Percentiles rank a stretch among this genome's conserved stretches.
Evolutionary conservation across 2,113 vertebrate species (phyloP).

Genomic region (Crotalus helleri): DNA sequence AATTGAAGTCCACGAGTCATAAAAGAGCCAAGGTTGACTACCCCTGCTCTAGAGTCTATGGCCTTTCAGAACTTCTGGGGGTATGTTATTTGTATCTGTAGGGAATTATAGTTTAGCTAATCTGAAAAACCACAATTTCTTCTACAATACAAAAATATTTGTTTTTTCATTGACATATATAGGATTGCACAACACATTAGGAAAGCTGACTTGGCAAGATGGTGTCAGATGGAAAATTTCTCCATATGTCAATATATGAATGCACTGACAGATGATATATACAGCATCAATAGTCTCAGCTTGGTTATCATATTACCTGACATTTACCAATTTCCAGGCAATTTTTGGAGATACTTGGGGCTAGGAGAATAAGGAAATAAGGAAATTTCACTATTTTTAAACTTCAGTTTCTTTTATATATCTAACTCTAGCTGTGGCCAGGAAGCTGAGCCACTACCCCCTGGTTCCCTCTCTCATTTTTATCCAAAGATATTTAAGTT

Average conservation of each 20-base stretch:
- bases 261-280: not conserved
- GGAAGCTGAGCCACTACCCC: conserved; percentile 19
- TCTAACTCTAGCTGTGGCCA: not conserved
- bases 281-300: not conserved
- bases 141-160: not conserved
- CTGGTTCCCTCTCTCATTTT: conserved; percentile 31
- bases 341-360: not conserved
- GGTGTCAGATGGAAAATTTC: not conserved
- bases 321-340: not conserved
- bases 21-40: no score
- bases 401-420: conserved; percentile 16
- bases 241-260: not conserved
- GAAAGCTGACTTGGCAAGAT: not conserved
- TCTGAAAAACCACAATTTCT: not conserved
- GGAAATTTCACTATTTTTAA: not conserved
- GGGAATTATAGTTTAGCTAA: not conserved
- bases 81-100: not conserved
- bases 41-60: not conserved
- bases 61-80: not conserved
- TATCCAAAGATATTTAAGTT: conserved; percentile 43
- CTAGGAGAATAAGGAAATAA: not conserved
- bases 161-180: not conserved
- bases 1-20: no score
- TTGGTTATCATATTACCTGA: not conserved
- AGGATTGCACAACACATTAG: not conserved